phyloP scores from a whole-genome alignment of 2,797 vertebrate genomes.

The Hippocampus kuda region DNA sequence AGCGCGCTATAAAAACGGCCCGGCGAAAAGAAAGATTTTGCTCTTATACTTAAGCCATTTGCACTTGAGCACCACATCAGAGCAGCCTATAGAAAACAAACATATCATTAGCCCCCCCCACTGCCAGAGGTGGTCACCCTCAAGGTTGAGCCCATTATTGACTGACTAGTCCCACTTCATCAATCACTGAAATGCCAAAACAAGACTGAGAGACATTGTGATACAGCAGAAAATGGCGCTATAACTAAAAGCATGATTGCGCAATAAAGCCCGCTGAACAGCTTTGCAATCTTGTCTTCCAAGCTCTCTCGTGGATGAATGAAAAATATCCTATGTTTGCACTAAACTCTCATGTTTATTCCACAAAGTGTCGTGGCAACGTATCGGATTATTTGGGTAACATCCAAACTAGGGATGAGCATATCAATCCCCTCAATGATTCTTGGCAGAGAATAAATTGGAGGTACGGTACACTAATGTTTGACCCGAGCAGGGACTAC shows the following conservation, averaged over 20 bases:
- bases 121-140: constrained; percentile 48
- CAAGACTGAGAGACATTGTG: constrained; percentile 2
- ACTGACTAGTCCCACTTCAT: constrained; percentile 42
- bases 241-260: background rate
- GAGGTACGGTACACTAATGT: background rate
- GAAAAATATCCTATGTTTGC: background rate
- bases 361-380: background rate
- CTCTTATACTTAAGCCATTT: constrained; percentile 54
- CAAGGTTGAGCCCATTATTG: constrained; percentile 46
- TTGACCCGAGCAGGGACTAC: background rate
- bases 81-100: constrained; percentile 57
- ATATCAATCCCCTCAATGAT: background rate
- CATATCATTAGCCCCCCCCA: constrained; percentile 54
- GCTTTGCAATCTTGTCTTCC: background rate
- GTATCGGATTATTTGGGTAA: background rate
- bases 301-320: background rate
- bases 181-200: constrained; percentile 33
- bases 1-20: constrained; percentile 9
- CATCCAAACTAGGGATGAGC: background rate
- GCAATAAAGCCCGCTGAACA: background rate
- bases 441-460: background rate
- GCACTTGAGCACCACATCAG: constrained; percentile 67
- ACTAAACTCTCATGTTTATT: background rate
- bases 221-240: background rate
- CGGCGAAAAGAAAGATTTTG: constrained; percentile 22